Conservation (phyloP, 2,113 vertebrate genomes). For the Crotalus horridus region DNA sequence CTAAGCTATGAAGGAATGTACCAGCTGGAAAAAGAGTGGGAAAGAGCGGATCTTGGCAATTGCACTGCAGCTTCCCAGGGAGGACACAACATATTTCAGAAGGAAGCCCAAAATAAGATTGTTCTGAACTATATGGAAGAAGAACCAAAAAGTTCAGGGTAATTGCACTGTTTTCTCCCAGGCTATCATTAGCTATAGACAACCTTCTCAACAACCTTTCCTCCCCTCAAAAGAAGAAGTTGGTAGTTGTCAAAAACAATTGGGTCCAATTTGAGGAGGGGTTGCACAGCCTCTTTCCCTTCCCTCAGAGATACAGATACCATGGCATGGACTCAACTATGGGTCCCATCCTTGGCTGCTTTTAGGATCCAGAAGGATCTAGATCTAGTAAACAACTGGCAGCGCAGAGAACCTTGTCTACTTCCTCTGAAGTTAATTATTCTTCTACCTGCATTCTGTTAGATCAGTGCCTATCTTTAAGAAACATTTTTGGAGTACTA, state of each 20-base stretch:
- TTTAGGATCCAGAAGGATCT: not conserved
- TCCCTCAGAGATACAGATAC: not conserved
- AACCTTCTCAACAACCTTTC: not conserved
- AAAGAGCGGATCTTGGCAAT: not conserved
- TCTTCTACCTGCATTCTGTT: not conserved
- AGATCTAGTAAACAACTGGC: not conserved
- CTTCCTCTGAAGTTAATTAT: not conserved
- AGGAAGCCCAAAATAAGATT: not conserved
- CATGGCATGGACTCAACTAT: not conserved
- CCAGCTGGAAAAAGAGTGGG: not conserved
- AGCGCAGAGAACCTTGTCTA: not conserved
- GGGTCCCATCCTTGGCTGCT: not conserved
- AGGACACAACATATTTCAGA: not conserved
- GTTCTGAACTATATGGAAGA: not conserved
- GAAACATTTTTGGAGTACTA: not conserved
- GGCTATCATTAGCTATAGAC: not conserved
- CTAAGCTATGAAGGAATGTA: not conserved
- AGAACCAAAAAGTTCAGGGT: not conserved
- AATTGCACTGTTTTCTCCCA: not conserved
- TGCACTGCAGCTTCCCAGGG: not conserved
- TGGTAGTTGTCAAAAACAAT: not conserved
- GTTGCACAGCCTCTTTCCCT: not conserved
- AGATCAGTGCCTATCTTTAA: not conserved
- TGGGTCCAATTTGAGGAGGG: not conserved
- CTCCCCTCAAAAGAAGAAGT: not conserved